These are phyloP conservation scores for Loriculus beryllinus DNA, from an alignment of 2,797 vertebrate genomes.

Conservation along the genomic window DNA sequence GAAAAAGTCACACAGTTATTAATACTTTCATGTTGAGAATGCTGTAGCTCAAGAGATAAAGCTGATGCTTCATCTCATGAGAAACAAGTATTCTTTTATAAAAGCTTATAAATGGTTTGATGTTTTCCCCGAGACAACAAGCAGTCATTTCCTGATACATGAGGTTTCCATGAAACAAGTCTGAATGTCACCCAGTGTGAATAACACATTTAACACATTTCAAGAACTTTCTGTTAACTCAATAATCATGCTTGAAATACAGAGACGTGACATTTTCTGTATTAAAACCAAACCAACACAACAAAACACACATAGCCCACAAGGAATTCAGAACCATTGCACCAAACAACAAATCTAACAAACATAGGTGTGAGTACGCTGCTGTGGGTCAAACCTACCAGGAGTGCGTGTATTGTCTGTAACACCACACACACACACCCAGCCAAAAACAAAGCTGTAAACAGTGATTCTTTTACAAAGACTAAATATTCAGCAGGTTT, in stretches of 20 bases:
- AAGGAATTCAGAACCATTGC: neutral
- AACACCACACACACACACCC: neutral
- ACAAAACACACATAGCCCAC: neutral
- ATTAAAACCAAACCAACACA: neutral
- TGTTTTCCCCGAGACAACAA: neutral
- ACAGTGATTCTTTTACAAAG: neutral
- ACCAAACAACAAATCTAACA: neutral
- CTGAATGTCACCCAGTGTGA: neutral
- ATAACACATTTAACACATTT: conserved; percentile 24
- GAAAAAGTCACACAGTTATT: neutral
- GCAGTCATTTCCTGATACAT: conserved; percentile 14
- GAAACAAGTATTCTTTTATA: conserved; percentile 45
- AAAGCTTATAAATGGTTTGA: conserved; percentile 6
- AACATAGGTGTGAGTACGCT: rapidly evolving
- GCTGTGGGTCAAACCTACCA: neutral
- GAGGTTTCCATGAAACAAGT: conserved; percentile 18
- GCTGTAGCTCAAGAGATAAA: neutral
- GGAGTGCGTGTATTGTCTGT: neutral
- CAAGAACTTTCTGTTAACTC: conserved; percentile 35
- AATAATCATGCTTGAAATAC: neutral
- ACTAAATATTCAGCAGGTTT: neutral
- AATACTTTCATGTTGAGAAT: neutral
- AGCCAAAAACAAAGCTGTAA: neutral
- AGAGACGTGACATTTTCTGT: neutral
- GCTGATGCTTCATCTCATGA: neutral